These are phyloP conservation scores for Suncus etruscus DNA, from an alignment of 2,113 vertebrate genomes.

Conservation along the genomic window DNA sequence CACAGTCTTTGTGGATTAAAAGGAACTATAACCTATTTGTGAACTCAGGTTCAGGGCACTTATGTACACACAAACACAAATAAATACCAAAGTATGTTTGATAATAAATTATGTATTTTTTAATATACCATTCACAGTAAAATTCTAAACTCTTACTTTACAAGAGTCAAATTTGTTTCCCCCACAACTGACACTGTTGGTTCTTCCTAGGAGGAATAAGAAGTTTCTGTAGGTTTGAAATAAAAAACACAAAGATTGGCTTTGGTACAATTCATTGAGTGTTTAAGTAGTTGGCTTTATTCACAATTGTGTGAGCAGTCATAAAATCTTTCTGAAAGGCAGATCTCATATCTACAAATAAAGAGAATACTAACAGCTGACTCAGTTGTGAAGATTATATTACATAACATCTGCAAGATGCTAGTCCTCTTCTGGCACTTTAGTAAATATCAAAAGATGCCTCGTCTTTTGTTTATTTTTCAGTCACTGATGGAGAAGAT, in stretches of 20 bases:
- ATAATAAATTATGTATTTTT: background rate
- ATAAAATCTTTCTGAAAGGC: constrained; percentile 46
- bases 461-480: constrained; percentile 23
- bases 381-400: constrained; percentile 16
- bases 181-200: background rate
- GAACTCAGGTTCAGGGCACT: constrained; percentile 1
- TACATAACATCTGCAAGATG: background rate
- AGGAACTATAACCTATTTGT: background rate
- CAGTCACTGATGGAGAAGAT: background rate
- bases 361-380: background rate
- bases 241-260: background rate
- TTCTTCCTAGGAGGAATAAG: background rate
- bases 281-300: constrained; percentile 44
- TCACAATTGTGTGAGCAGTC: background rate
- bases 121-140: background rate
- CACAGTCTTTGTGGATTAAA: constrained; percentile 15
- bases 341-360: constrained; percentile 22
- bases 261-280: constrained; percentile 34
- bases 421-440: background rate
- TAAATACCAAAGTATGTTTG: background rate
- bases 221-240: background rate
- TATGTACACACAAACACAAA: background rate
- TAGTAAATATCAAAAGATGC: background rate
- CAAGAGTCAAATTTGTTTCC: background rate
- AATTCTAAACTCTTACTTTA: constrained; percentile 4